A percentile compares a stretch with the other conserved stretches of the same genome.
Evolutionary conservation across 35 echinoderm and acorn worm species (phyloP).

Genomic region (Heliocidaris tuberculata): DNA sequence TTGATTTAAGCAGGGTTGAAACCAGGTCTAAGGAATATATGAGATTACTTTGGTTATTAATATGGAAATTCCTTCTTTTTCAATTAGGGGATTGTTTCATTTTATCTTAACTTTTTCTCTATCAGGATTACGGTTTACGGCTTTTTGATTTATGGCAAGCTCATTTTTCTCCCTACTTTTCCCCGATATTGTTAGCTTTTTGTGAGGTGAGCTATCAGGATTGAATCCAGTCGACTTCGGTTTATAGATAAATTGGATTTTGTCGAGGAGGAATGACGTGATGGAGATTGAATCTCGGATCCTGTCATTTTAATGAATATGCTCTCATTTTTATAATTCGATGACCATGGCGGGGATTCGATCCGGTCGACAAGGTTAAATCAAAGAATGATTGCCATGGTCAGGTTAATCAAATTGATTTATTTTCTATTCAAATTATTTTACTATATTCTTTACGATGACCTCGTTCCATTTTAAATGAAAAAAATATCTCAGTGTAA

Average conservation of each 20-base stretch:
- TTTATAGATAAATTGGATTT: too few species aligned
- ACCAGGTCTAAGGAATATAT: background rate
- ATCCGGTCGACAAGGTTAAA: background rate
- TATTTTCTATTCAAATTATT: background rate
- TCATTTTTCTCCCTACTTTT: background rate
- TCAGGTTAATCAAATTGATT: background rate
- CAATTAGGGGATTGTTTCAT: background rate
- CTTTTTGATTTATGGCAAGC: background rate
- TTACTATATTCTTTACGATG: background rate
- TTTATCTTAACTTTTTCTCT: background rate
- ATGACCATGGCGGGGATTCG: background rate
- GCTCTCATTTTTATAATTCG: background rate
- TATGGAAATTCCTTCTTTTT: conserved; percentile 5
- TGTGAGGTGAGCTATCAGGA: background rate
- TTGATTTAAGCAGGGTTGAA: background rate
- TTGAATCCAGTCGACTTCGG: background rate
- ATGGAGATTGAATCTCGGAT: background rate
- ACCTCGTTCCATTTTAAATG: background rate
- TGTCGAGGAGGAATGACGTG: background rate
- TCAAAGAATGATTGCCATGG: background rate
- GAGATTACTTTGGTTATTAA: background rate
- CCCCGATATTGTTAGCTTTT: background rate
- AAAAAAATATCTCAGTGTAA: background rate
- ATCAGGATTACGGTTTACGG: background rate
- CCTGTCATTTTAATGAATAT: background rate